Evolutionary conservation across 2,888 invertebrate species (phyloP).

Genomic region (Acronicta leporina): DNA sequence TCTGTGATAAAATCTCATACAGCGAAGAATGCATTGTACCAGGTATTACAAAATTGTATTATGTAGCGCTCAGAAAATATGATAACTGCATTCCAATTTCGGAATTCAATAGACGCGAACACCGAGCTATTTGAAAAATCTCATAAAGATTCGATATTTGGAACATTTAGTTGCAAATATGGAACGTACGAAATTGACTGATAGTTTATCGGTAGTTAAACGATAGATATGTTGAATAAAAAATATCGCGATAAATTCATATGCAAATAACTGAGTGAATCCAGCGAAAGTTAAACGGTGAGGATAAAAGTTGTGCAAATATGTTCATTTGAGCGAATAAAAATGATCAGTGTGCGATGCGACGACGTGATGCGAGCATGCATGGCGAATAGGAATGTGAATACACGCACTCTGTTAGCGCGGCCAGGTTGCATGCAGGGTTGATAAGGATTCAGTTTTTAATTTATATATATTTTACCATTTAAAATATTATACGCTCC

Average conservation of each 20-base stretch:
- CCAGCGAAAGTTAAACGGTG: slow-evolving; percentile 77
- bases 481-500: no score
- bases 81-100: slow-evolving; percentile 53
- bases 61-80: slow-evolving; percentile 44
- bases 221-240: slow-evolving; percentile 67
- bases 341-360: slow-evolving; percentile 67
- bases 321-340: slow-evolving; percentile 77
- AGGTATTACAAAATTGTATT: slow-evolving; percentile 40
- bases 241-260: slow-evolving; percentile 79
- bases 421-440: slow-evolving; percentile 28
- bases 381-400: slow-evolving; percentile 52
- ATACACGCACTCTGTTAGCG: slow-evolving; percentile 41
- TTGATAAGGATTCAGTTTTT: background rate
- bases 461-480: no score
- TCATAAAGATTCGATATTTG: slow-evolving; percentile 42
- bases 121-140: slow-evolving; percentile 52
- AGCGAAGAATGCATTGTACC: slow-evolving; percentile 42
- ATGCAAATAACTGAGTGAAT: slow-evolving; percentile 78
- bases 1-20: slow-evolving; percentile 37
- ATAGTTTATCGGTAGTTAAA: slow-evolving; percentile 67
- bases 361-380: slow-evolving; percentile 53
- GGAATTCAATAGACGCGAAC: slow-evolving; percentile 47
- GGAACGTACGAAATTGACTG: slow-evolving; percentile 58
- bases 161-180: slow-evolving; percentile 48
- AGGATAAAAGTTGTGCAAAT: slow-evolving; percentile 78